These are phyloP conservation scores for Spheniscus humboldti DNA, from an alignment of 2,797 vertebrate species.

Conservation along the genomic window DNA sequence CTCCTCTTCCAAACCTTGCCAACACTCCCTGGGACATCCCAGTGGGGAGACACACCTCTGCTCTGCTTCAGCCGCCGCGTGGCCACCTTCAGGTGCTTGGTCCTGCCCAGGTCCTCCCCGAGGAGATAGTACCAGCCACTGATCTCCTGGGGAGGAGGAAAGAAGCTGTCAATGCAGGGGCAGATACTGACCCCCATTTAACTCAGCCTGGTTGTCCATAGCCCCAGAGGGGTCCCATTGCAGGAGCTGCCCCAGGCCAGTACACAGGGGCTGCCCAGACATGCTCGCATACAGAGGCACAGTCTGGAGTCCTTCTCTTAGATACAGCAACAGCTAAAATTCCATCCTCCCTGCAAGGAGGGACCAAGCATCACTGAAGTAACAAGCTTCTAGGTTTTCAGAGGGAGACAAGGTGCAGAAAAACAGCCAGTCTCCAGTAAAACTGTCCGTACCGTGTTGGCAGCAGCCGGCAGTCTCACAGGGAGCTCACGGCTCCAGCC, in stretches of 20 bases:
- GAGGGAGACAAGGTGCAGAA: not conserved
- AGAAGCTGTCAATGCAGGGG: not conserved
- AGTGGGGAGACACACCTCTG: not conserved
- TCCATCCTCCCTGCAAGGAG: not conserved
- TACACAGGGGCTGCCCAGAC: not conserved
- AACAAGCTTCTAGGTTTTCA: not conserved
- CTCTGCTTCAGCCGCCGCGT: slow-evolving; percentile 58
- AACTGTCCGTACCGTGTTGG: not conserved
- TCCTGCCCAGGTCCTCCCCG: slow-evolving; percentile 80
- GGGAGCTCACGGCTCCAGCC: not conserved
- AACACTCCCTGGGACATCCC: not conserved
- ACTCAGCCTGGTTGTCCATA: not conserved
- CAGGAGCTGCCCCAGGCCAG: not conserved
- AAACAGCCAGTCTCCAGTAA: not conserved
- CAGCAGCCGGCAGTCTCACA: not conserved
- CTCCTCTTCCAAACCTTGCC: not conserved
- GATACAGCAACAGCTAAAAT: not conserved
- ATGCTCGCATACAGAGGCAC: not conserved
- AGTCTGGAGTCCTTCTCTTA: not conserved
- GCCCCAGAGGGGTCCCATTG: not conserved
- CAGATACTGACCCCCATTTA: not conserved
- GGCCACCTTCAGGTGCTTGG: slow-evolving; percentile 87
- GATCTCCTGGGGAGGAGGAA: slow-evolving; percentile 73
- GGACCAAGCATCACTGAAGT: not conserved
- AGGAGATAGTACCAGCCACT: slow-evolving; percentile 90